Evolutionary conservation across 2,113 vertebrate genomes (phyloP), one percentile per base, ranked within the genome.

Genomic region (Zeus faber): DNA sequence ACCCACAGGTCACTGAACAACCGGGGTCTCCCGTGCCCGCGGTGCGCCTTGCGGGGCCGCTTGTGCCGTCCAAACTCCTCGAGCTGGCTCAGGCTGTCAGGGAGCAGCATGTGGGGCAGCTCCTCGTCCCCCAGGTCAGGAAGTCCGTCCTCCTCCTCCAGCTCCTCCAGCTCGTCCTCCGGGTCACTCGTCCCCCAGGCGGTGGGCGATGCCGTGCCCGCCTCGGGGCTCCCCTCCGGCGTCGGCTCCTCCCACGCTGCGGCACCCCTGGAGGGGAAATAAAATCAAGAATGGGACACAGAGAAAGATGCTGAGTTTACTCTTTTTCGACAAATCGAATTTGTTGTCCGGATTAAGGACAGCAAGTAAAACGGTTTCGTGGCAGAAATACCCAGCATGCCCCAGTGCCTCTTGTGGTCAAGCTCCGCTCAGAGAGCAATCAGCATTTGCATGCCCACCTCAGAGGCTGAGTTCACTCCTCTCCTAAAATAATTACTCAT

Each of bases 1-100:
- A 99, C 97, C 97, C 97, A 99, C 58, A 99, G 91, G 85, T 99
- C 97, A 9, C 93, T 99, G 86, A 99, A 99, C 63, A 98, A 93
- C 37, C 96, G 86, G 0, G 93, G 91, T 45, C 92, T 88, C 10
- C 83, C 76, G 20, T 94, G 92, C 21, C 88, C 83, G 1, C 91
- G 93, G 62, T 93, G 92, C 53, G 87, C 85, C 66, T 94, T 95
- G 70, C 91, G 90, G 51, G 92, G 93, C 17, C 94, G 92, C 69
- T 96, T 97, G 73, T 95, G 94, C 8, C 94, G 82, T 17, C 97
- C 96, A 14, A 99, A 98, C 73, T 98, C 95, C 72, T 99, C 96
- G 73, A 99, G 89, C 85, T 98, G 97, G 79, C 93, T 99, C 75
- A 99, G 94, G 74, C 96, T 98, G 78, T 98, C 96, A 0, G 95